Base-by-base conservation (phyloP, 1,140 invertebrate species). In the Galleria mellonella region DNA sequence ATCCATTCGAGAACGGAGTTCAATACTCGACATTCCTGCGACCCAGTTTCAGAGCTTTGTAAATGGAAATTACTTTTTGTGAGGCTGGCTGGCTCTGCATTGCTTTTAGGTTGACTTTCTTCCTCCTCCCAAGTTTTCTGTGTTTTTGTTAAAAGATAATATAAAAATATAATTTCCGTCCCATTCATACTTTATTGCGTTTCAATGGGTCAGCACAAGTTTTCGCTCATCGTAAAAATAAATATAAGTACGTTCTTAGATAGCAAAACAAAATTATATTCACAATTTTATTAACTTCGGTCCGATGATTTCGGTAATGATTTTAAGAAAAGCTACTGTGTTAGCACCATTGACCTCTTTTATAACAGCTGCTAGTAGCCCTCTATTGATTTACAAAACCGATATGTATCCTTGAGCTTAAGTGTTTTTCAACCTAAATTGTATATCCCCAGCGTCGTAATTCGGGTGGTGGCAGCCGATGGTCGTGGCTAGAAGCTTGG, bases 401-500 rank as follows among this genome's bases (percentile, higher is more conserved):
- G n/a, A n/a, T n/a, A n/a, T n/a, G n/a, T n/a, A n/a, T n/a, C n/a
- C n/a, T 23, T 2, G 6, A 23, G 17, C 17, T 23, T 2, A 23
- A 3, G 6, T 23, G 2, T 3, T 23, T 23, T 6, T 23, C 6
- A 23, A 23, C 17, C 17, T 2, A 23, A 23, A 23, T 23, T 23
- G 2, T 23, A 23, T 23, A 9, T 13, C 33, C 67, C 14, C 83
- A 95, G 93, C 87, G 94, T 53, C 90, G 91, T 62, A 87, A 92
- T 52, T 79, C 89, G 62, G 91, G 92, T 58, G 86, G 57, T 90
- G 55, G 51, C 41, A 62, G 72, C 8, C 60, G 76, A 31, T 54
- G 57, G 55, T 66, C 74, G 12, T 75, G 82, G 82, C 47, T 82
- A 15, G 78, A 85, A 29, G 63, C 71, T 3, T 75, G 79, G 78